phyloP scores from a whole-genome alignment of 2,113 vertebrate species.

The Todiramphus saurophagus region DNA sequence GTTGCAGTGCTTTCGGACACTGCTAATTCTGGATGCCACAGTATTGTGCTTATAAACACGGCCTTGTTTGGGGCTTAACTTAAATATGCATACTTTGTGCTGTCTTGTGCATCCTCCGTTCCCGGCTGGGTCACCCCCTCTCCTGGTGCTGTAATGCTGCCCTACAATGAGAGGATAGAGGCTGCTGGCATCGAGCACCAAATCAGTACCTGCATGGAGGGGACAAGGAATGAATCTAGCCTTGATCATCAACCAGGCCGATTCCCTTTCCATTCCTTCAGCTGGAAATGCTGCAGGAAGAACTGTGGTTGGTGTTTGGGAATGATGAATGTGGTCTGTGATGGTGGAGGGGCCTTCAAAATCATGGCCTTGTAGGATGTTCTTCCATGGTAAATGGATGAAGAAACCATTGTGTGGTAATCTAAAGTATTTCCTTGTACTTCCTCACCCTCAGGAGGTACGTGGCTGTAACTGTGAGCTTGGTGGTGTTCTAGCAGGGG shows the following conservation, averaged over 20 bases:
- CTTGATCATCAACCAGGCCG: not conserved
- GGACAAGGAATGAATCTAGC: not conserved
- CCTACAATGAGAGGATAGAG: not conserved
- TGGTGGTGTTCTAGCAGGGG: not conserved
- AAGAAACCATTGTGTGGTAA: not conserved
- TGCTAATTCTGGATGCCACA: rapidly evolving
- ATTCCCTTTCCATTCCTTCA: not conserved
- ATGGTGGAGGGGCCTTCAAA: not conserved
- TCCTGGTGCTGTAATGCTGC: not conserved
- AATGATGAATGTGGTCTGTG: not conserved
- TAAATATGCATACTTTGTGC: not conserved
- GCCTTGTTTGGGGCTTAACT: not conserved
- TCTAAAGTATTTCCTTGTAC: not conserved
- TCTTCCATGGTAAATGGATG: not conserved
- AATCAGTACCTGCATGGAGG: no score
- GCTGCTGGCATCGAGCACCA: not conserved
- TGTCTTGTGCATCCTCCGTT: not conserved
- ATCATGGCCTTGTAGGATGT: not conserved
- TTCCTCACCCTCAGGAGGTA: not conserved
- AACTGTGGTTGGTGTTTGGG: not conserved
- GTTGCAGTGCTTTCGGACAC: not conserved
- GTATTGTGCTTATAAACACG: not conserved
- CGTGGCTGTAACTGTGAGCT: not conserved
- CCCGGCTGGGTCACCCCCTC: not conserved
- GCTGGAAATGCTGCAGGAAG: not conserved